Evolutionary conservation across 2,113 vertebrate species (phyloP).

Genomic region (Varanus komodoensis): DNA sequence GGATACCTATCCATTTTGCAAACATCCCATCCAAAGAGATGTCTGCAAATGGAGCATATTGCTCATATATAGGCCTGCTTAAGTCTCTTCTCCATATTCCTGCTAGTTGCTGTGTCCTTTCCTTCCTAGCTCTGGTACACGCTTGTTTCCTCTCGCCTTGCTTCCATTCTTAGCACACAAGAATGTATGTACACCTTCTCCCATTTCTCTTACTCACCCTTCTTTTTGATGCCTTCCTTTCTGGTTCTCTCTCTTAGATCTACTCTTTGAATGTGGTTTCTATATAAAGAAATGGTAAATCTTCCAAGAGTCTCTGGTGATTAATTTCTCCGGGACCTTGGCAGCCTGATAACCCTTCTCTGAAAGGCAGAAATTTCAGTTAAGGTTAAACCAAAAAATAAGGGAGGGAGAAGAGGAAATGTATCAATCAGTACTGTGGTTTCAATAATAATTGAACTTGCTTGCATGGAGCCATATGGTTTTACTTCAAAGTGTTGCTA

Average conservation of each 20-base stretch:
- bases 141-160: no score
- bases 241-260: not conserved
- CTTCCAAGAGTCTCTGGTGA: slow-evolving; percentile 59
- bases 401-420: not conserved
- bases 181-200: no score
- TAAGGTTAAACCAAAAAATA: slow-evolving; percentile 40
- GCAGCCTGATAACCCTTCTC: slow-evolving; percentile 50
- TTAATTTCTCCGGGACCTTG: slow-evolving; percentile 49
- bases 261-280: slow-evolving; percentile 33
- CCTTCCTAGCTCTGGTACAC: no score
- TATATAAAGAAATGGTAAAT: slow-evolving; percentile 53
- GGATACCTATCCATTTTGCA: not conserved
- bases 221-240: not conserved
- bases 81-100: not conserved
- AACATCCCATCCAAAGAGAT: not conserved
- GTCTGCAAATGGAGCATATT: not conserved
- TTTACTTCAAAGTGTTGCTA: slow-evolving; percentile 16
- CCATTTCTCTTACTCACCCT: not conserved
- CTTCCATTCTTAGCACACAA: no score
- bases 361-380: slow-evolving; percentile 50
- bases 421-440: slow-evolving; percentile 10
- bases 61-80: no score
- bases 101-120: not conserved
- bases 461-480: slow-evolving; percentile 36
- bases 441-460: slow-evolving; percentile 49